Evolutionary conservation across 1,140 invertebrate genomes (phyloP).

Genomic region (Papilio xuthus): DNA sequence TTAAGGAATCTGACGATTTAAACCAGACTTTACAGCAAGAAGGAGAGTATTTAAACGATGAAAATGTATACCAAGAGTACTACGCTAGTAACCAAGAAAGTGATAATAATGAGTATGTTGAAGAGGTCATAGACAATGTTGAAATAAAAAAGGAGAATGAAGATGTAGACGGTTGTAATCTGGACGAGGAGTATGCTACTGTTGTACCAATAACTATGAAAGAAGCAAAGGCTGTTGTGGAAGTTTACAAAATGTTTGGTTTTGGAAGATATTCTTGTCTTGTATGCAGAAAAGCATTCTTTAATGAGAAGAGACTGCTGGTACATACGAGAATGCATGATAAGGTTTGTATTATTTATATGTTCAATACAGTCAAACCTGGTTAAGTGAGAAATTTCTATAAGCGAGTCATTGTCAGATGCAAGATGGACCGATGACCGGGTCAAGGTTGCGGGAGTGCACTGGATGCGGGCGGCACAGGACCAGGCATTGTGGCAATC

Average conservation of each 20-base stretch:
- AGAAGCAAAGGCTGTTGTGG: slow-evolving; percentile 65
- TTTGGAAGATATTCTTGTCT: slow-evolving; percentile 59
- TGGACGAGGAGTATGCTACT: slow-evolving; percentile 69
- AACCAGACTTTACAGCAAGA: slow-evolving; percentile 28
- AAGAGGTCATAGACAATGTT: not conserved
- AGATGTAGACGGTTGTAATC: slow-evolving; percentile 59
- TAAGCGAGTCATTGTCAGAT: too few species aligned
- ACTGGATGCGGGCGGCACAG: too few species aligned
- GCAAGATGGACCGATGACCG: too few species aligned
- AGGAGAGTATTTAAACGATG: slow-evolving; percentile 21
- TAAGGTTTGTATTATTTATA: slow-evolving; percentile 51
- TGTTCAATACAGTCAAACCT: too few species aligned
- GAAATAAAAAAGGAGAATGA: slow-evolving; percentile 44
- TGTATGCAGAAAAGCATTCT: slow-evolving; percentile 58
- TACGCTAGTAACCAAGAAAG: slow-evolving; percentile 31
- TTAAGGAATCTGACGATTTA: slow-evolving; percentile 40
- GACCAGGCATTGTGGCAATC: too few species aligned
- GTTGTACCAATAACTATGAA: slow-evolving; percentile 61
- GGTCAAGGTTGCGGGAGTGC: too few species aligned
- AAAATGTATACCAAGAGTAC: slow-evolving; percentile 19
- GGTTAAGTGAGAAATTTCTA: not conserved
- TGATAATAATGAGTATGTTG: slow-evolving; percentile 45
- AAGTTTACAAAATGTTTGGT: slow-evolving; percentile 65
- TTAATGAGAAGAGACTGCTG: slow-evolving; percentile 59
- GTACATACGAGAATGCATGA: slow-evolving; percentile 72